phyloP scores from a whole-genome alignment of 2,888 invertebrate species.

The Tipula helvola region DNA sequence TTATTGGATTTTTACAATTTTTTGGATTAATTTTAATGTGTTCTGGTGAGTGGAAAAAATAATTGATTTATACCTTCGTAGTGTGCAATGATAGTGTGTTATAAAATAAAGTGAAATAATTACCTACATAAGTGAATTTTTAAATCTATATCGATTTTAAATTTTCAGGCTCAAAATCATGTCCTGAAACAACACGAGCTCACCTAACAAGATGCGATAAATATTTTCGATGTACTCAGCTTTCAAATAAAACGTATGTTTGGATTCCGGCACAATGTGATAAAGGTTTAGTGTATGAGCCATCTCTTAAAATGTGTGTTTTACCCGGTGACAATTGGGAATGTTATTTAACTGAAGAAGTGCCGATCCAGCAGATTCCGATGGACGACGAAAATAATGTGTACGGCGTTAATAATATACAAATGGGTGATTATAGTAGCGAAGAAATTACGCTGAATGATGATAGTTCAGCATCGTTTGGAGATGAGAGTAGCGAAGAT shows the following conservation, averaged over 20 bases:
- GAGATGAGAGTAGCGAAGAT: background rate
- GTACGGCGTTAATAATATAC: constrained; percentile 16
- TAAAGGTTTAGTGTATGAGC: constrained; percentile 32
- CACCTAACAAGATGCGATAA: constrained; percentile 33
- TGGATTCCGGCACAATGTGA: constrained; percentile 32
- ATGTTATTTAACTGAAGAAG: constrained; percentile 23
- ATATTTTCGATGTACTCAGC: constrained; percentile 29
- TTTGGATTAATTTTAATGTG: background rate
- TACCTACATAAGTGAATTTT: too few relatives aligned
- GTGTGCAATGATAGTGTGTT: background rate
- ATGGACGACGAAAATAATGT: constrained; percentile 16
- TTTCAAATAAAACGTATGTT: constrained; percentile 24
- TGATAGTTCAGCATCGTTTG: background rate
- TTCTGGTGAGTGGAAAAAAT: background rate
- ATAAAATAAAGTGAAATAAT: too few relatives aligned
- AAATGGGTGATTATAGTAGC: constrained; percentile 11
- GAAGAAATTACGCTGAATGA: constrained; percentile 5
- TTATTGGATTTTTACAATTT: background rate
- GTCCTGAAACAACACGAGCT: constrained; percentile 29
- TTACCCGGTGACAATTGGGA: constrained; percentile 36
- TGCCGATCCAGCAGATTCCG: background rate
- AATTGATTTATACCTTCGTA: background rate
- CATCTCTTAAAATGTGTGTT: constrained; percentile 30
- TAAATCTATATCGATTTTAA: background rate
- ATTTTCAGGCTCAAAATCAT: constrained; percentile 27